These are phyloP conservation scores for Podarcis cretensis DNA, from an alignment of 2,113 vertebrate species.

Conservation along the genomic window DNA sequence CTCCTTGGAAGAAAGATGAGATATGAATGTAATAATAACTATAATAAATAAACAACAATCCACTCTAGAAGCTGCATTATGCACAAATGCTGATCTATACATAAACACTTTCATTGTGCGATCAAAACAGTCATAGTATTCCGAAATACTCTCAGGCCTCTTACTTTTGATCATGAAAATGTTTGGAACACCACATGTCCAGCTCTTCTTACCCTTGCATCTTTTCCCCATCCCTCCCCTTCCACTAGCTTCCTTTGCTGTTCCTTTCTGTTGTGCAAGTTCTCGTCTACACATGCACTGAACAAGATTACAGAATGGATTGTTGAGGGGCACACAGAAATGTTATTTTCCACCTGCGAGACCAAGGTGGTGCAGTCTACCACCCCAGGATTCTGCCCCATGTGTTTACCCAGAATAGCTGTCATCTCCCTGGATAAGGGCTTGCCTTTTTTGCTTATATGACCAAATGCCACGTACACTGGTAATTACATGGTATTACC, in stretches of 20 bases:
- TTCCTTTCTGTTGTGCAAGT: background rate
- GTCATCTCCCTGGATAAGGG: background rate
- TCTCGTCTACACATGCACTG: background rate
- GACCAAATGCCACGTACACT: background rate
- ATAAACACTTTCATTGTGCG: background rate
- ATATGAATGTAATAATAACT: no score
- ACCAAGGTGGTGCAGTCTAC: background rate
- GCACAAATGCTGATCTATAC: background rate
- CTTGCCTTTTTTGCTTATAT: background rate
- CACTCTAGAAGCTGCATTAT: background rate
- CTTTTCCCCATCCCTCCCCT: background rate
- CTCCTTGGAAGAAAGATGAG: no score
- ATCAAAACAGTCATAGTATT: background rate
- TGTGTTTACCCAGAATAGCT: background rate
- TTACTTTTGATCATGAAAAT: background rate
- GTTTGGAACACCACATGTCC: no score
- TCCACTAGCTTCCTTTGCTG: background rate
- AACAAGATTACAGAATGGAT: background rate
- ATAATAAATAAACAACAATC: background rate
- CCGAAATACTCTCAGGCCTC: background rate
- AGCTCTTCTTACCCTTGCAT: background rate
- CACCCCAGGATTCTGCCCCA: background rate
- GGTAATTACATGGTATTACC: background rate
- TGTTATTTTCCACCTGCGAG: background rate
- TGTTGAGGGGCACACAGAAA: no score